Base-by-base conservation (phyloP, 2,797 vertebrate genomes). In the Poecilia picta region DNA sequence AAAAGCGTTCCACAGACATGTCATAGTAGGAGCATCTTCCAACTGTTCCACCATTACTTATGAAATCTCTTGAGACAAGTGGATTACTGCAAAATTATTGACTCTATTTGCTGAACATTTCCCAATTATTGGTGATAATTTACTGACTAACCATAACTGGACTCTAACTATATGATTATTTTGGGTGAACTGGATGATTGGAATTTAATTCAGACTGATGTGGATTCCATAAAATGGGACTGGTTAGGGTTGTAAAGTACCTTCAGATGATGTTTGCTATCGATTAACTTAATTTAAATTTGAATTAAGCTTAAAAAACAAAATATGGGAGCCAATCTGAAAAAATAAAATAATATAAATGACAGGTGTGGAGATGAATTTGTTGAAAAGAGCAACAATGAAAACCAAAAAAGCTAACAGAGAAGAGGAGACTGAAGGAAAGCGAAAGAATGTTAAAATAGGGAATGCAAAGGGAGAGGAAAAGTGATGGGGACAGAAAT, bases 401-500 rank as follows among this genome's bases (percentile, higher is more conserved):
- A 11, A 47, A 41, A 51, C 62, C 36, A 57, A 36, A 75, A 0
- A 13, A 57, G 4, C 1, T 2, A 66, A 4, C 11, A 45, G 15
- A 13, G 47, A 0, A 18, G 15, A 12, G 25, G 0, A 18, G 0
- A 16, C 8, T 1, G 45, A 16, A 47, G 76, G 64, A 51, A 43
- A 43, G 16, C n/a, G 36, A 20, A 72, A 45, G 23, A 80, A 79
- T 25, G 25, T 80, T 49, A 25, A 57, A 47, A 51, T 16, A 6
- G 18, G 31, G 12, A 73, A 71, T 51, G 43, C 2, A 13, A 2
- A 51, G 6, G 43, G n/a, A 28, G 43, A 79, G 39, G 49, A 28
- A 43, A 13, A 72, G 28, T 25, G 15, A 28, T 15, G 76, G 39
- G 68, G 73, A 72, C 31, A 57, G 73, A 79, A 66, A 77, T 74